Conservation (phyloP, 2,888 invertebrate genomes). For the Autographa gamma region DNA sequence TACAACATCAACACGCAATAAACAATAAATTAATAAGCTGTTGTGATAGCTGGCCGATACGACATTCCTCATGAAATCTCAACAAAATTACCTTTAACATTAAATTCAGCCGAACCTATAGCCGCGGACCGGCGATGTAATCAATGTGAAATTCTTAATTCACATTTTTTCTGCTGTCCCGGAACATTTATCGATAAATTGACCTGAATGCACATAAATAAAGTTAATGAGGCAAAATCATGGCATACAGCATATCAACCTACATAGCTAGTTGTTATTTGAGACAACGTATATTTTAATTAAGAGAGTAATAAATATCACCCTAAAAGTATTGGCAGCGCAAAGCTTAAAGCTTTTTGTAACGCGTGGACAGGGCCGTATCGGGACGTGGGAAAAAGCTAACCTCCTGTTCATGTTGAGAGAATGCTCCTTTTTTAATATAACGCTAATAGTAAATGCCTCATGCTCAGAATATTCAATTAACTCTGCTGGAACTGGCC, state of each 20-base stretch:
- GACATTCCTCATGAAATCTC: constrained; percentile 22
- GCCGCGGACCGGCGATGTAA: constrained; percentile 74
- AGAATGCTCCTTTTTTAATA: not conserved
- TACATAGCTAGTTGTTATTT: constrained; percentile 64
- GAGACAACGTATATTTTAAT: constrained; percentile 67
- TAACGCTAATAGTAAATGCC: not conserved
- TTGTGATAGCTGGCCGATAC: constrained; percentile 9
- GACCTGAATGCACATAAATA: constrained; percentile 79
- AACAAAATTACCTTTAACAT: constrained; percentile 57
- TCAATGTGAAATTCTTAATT: constrained; percentile 78
- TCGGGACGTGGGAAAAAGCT: not conserved
- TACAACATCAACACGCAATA: constrained; percentile 20
- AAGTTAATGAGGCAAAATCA: constrained; percentile 83
- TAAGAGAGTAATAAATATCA: constrained; percentile 59
- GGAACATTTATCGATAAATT: constrained; percentile 80
- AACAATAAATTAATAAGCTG: constrained; percentile 38
- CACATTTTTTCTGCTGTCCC: constrained; percentile 73
- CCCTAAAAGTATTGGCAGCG: constrained; percentile 47
- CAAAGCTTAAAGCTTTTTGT: constrained; percentile 39
- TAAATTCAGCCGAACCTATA: constrained; percentile 68
- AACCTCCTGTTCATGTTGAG: not conserved
- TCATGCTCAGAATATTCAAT: not conserved
- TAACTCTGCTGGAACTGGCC: too few species aligned
- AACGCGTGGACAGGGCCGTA: constrained; percentile 9
- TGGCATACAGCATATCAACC: constrained; percentile 69